Evolutionary conservation across 2,888 invertebrate genomes (phyloP).

Genomic region (Calliopum simillimum): DNA sequence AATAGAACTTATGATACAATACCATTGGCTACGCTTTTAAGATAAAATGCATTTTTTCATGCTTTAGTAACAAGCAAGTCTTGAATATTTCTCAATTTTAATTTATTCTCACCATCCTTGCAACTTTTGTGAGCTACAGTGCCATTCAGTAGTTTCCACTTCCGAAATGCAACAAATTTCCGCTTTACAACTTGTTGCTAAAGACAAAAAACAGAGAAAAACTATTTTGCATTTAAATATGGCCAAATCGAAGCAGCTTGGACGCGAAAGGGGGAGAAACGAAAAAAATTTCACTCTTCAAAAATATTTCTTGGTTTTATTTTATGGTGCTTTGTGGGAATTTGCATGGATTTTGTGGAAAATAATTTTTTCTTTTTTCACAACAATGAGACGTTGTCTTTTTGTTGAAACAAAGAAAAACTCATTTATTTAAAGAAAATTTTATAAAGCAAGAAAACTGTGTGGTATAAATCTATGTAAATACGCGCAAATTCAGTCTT

Average conservation of each 20-base stretch:
- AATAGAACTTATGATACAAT: too few species aligned
- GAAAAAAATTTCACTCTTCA: neutral
- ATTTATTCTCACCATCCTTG: too few species aligned
- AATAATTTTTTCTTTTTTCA: neutral
- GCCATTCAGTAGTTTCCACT: conserved; percentile 16
- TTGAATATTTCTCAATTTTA: too few species aligned
- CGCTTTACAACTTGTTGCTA: neutral
- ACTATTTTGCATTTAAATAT: conserved; percentile 2
- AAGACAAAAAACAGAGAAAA: neutral
- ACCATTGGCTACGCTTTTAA: too few species aligned
- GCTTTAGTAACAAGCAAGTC: too few species aligned
- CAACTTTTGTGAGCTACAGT: neutral
- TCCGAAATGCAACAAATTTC: conserved; percentile 13
- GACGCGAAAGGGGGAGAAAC: too few species aligned
- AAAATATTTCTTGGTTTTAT: neutral
- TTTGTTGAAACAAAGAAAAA: neutral
- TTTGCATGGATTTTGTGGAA: conserved; percentile 3
- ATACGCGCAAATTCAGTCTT: too few species aligned
- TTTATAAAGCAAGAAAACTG: neutral
- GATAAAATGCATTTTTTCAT: too few species aligned
- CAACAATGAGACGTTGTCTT: neutral
- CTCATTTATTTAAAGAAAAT: neutral
- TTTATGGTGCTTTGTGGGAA: neutral
- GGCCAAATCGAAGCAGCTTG: too few species aligned
- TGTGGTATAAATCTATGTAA: neutral